Percentiles rank a stretch among this genome's conserved stretches.
Evolutionary conservation across 2,888 invertebrate species (phyloP).

Genomic region (Drosophila histrio): DNA sequence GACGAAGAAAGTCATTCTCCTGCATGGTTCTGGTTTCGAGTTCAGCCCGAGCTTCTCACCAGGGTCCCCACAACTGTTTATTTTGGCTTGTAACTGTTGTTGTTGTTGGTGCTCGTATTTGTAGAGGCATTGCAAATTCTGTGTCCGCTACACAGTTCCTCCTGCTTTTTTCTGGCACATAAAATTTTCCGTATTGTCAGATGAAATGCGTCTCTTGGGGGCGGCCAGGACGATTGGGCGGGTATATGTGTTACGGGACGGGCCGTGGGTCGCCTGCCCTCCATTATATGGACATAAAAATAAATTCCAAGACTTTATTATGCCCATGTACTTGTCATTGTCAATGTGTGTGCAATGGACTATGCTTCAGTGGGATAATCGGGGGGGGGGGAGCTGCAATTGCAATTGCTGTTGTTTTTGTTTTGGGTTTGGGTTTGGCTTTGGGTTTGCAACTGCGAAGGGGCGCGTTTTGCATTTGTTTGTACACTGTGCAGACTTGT

Average conservation of each 20-base stretch:
- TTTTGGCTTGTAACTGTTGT: conserved; percentile 47
- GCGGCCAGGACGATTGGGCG: conserved; percentile 46
- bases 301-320: conserved; percentile 80
- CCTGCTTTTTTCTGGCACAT: conserved; percentile 52
- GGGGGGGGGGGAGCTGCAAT: conserved; percentile 18
- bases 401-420: conserved; percentile 31
- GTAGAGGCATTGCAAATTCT: conserved; percentile 43
- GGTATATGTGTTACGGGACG: conserved; percentile 7
- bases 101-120: conserved; percentile 32
- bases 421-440: background rate
- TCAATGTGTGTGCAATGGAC: conserved; percentile 76
- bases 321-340: conserved; percentile 79
- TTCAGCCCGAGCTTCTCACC: background rate
- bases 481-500: conserved; percentile 38
- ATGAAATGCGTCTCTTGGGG: conserved; percentile 78
- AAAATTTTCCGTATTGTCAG: conserved; percentile 65
- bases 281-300: conserved; percentile 79
- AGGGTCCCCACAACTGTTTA: conserved; percentile 36
- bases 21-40: conserved; percentile 16
- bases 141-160: conserved; percentile 17
- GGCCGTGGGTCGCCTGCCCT: conserved; percentile 52
- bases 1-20: conserved; percentile 35
- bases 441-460: conserved; percentile 8
- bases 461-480: conserved; percentile 58
- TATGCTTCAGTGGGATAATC: conserved; percentile 34